Evolutionary conservation across 2,888 invertebrate genomes (phyloP).

Genomic region (Achlya flavicornis): DNA sequence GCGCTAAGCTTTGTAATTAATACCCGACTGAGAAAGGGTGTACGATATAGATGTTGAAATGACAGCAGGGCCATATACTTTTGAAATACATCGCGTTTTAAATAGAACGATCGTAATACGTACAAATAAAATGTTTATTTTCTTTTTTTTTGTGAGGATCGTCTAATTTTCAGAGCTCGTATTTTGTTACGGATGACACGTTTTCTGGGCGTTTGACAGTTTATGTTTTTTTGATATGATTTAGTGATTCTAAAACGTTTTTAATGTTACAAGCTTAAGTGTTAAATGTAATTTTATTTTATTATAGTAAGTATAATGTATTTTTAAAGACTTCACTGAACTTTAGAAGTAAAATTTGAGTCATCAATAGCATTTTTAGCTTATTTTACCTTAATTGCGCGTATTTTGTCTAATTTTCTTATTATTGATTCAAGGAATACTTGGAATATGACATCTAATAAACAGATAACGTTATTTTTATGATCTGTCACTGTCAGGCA

Average conservation of each 20-base stretch:
- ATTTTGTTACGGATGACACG: conserved; percentile 33
- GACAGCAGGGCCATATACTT: conserved; percentile 43
- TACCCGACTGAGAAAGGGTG: conserved; percentile 50
- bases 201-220: conserved; percentile 39
- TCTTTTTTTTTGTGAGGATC: conserved; percentile 26
- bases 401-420: too few relatives aligned
- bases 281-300: conserved; percentile 26
- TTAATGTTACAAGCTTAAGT: conserved; percentile 23
- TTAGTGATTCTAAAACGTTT: conserved; percentile 41
- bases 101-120: conserved; percentile 44
- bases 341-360: too few relatives aligned
- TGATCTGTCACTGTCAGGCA: background rate
- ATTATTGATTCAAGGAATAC: too few relatives aligned
- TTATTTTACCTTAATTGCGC: too few relatives aligned
- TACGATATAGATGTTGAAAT: conserved; percentile 53
- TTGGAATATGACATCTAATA: background rate
- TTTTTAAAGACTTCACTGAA: background rate
- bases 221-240: conserved; percentile 41
- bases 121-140: conserved; percentile 32
- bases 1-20: conserved; percentile 68
- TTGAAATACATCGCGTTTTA: conserved; percentile 42
- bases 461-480: background rate
- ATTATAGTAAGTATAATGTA: conserved; percentile 21
- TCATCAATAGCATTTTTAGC: background rate
- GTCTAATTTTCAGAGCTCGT: conserved; percentile 11